Base-by-base conservation (phyloP, 2,888 invertebrate genomes). In the Leptura quadrifasciata region DNA sequence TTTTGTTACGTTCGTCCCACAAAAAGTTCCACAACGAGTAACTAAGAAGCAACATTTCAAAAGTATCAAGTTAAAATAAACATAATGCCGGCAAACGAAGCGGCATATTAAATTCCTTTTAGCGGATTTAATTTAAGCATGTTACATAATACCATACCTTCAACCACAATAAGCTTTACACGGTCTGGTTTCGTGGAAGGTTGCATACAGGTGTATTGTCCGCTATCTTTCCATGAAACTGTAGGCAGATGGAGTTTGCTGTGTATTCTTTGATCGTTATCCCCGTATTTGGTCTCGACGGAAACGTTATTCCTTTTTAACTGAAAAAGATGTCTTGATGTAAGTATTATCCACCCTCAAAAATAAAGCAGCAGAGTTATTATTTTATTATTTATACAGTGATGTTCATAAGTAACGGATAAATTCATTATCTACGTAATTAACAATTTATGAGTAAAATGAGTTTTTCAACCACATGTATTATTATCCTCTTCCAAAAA, bases 161-260 rank as follows among this genome's bases (percentile, higher is more conserved):
- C 93, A 83, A 94, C 90, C 69, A 94, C 92, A 80, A 92, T 91
- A 67, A 94, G 91, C 84, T 91, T 90, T 27, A 94, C 91, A 20
- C 91, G 90, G 75, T 92, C 92, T 31, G 91, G 90, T 69, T 92
- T 89, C 31, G 91, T 90, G 27, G 92, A 91, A 82, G 92, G 91
- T 65, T 94, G 91, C 71, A 92, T 90, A 85, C 94, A 94, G 75
- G 94, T 93, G 89, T 94, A 94, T 88, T 91, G 88, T 20, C 92
- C 91, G 72, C 90, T 89, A 86, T 92, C 93, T 84, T 88, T 85
- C 78, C 89, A 83, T 79, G 91, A 90, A 85, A 93, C 92, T 85
- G 90, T 87, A 83, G 92, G 89, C 86, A 94, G 90, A 85, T 92
- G 92, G 81, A 93, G 89, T 84, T 91, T 91, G 87, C 93, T 93